These are phyloP conservation scores for Sardina pilchardus DNA, from an alignment of 2,113 vertebrate genomes.

Conservation along the genomic window DNA sequence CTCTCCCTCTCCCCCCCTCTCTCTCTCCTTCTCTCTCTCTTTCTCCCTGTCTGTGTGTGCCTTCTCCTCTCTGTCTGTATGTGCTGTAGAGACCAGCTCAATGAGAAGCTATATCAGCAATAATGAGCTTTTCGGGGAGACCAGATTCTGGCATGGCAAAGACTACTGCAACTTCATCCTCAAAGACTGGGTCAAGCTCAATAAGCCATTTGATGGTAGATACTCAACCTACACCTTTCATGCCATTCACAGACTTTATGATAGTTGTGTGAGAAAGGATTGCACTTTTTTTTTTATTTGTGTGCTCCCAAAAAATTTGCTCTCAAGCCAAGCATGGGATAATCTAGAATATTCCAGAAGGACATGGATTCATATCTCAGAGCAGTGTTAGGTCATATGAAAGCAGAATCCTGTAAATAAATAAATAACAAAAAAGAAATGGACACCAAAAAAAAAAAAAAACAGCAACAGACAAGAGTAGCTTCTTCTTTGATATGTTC, in stretches of 20 bases:
- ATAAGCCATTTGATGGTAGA: conserved; percentile 56
- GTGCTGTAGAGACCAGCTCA: conserved; percentile 48
- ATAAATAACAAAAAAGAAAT: background rate
- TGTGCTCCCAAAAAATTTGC: background rate
- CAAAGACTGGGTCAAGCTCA: conserved; percentile 52
- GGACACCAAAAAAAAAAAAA: background rate
- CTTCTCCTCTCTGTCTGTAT: background rate
- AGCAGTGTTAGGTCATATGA: conserved; percentile 10
- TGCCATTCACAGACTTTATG: conserved; percentile 26
- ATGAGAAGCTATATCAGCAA: conserved; percentile 52
- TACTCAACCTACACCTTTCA: background rate
- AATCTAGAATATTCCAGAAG: conserved; percentile 58
- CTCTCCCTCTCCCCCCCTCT: background rate
- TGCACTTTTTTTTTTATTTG: background rate
- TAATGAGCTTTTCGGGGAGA: conserved; percentile 60
- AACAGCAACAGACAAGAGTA: background rate
- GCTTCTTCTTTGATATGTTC: conserved; percentile 34
- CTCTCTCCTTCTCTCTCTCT: background rate
- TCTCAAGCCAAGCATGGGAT: conserved; percentile 48
- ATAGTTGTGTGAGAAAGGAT: conserved; percentile 49
- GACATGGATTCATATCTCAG: conserved; percentile 56
- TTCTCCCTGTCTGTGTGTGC: background rate
- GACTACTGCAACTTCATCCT: conserved; percentile 59
- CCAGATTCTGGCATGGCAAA: conserved; percentile 51
- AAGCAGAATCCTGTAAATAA: conserved; percentile 10